These are phyloP conservation scores for Drosophila leontia DNA, from an alignment of 1,140 invertebrate genomes.

Conservation along the genomic window DNA sequence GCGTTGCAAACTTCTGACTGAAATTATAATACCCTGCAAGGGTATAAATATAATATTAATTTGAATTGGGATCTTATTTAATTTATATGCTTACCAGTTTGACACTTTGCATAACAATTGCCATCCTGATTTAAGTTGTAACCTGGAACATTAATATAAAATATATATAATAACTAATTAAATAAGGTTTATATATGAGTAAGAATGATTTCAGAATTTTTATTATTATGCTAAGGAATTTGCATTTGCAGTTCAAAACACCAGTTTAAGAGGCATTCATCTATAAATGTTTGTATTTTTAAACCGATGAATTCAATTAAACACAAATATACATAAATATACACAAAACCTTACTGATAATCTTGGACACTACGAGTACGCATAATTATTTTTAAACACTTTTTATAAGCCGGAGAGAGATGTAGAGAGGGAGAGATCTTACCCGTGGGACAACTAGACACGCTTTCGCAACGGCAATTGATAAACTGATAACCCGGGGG, in stretches of 20 bases:
- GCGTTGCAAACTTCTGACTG: too few relatives aligned
- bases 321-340: neutral
- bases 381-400: constrained; percentile 5
- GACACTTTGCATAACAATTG: neutral
- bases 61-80: too few relatives aligned
- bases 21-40: too few relatives aligned
- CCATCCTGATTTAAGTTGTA: neutral
- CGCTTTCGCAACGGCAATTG: constrained; percentile 26
- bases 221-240: too few relatives aligned
- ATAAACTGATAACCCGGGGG: constrained; percentile 36
- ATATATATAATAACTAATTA: neutral
- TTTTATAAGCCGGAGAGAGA: neutral
- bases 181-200: too few relatives aligned
- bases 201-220: too few relatives aligned
- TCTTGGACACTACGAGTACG: neutral
- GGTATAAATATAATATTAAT: neutral
- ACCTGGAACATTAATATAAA: neutral
- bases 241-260: neutral
- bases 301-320: neutral
- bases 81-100: neutral
- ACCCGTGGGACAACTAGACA: constrained; percentile 43
- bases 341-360: neutral
- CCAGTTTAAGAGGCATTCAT: neutral
- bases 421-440: neutral
- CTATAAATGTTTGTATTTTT: neutral